Evolutionary conservation across 2,888 invertebrate genomes (phyloP), one percentile per base, ranked within the genome.

Genomic region (Teleogryllus oceanicus): DNA sequence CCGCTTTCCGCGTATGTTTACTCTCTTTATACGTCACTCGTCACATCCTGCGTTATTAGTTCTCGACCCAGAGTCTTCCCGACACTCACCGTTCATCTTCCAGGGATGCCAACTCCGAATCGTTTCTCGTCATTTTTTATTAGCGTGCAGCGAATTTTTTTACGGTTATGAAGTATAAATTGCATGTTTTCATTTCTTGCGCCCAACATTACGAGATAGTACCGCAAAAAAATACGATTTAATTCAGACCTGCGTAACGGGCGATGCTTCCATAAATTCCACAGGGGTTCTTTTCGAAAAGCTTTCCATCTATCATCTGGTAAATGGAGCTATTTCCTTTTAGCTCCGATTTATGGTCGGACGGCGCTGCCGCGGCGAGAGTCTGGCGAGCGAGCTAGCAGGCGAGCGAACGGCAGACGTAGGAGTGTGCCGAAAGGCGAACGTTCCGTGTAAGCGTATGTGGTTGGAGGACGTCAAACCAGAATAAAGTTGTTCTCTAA

Each of bases 91-190:
- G 37, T 37, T 8, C 24, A 24, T 24, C 37, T 37, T 8, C 37
- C 37, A 37, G 37, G 37, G 37, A 37, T 37, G 37, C 37, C 37
- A 37, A 37, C 37, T 37, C 8, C 16, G 62, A n/a, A 62, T 62
- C 62, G 62, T 12, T 13, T 4, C 16, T 18, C 13, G n/a, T 13
- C 16, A 62, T 62, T 62, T 62, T 62, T 62, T 62, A 62, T 62
- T 62, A 62, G 62, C 62, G 16, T 18, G n/a, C 16, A 62, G 62
- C 13, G n/a, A 62, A 18, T 62, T n/a, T 62, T 62, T 62, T 62
- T 62, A 62, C 62, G 62, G 62, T n/a, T 62, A 62, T 62, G 62
- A 62, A 62, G 62, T 62, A 62, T 62, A n/a, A 62, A 62, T 62
- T 62, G 62, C 62, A n/a, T 62, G 62, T 62, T 62, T 62, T 62